These are phyloP conservation scores for Petroica traversi DNA, from an alignment of 2,113 vertebrate species.

Conservation along the genomic window DNA sequence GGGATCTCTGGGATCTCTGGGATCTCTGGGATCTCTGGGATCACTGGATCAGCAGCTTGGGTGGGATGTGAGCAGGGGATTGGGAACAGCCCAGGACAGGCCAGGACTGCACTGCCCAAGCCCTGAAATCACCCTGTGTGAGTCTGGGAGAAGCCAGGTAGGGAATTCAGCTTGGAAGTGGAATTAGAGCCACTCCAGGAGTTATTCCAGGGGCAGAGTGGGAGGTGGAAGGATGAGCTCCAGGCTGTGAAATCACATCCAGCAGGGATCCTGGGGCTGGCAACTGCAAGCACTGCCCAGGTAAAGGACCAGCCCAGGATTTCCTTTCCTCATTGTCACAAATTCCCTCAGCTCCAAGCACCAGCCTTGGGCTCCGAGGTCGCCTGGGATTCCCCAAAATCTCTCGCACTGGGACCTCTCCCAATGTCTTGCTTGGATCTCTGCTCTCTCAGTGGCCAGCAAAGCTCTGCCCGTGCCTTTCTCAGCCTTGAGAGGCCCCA, in stretches of 20 bases:
- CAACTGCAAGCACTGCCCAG: not conserved
- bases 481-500: not conserved
- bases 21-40: not conserved
- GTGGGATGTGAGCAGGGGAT: not conserved
- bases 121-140: fast-evolving
- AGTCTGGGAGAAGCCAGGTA: not conserved
- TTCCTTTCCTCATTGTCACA: not conserved
- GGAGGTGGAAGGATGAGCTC: not conserved
- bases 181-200: not conserved
- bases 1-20: not conserved
- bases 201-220: not conserved
- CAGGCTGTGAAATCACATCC: not conserved
- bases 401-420: too few species aligned
- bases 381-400: fast-evolving
- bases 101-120: not conserved
- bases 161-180: not conserved
- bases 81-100: not conserved
- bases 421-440: fast-evolving
- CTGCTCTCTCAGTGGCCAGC: not conserved
- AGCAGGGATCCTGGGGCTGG: not conserved
- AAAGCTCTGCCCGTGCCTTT: not conserved
- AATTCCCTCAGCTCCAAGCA: not conserved
- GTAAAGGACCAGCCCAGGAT: not conserved
- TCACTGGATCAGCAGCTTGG: not conserved
- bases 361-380: not conserved